phyloP scores from a whole-genome alignment of 2,797 vertebrate species.

The Spinus pinus region DNA sequence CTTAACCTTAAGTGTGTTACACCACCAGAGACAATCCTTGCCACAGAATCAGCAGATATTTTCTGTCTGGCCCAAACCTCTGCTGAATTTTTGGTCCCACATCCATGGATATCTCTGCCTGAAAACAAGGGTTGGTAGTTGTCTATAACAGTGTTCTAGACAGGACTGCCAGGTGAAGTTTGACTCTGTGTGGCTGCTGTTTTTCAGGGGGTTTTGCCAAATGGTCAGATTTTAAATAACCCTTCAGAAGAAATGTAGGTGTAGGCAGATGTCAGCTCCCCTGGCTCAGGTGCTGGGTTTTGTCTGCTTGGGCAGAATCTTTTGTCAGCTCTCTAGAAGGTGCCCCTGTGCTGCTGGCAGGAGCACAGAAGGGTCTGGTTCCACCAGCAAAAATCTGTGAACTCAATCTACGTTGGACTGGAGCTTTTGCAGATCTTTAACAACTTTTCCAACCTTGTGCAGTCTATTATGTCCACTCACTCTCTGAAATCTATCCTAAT shows the following conservation, averaged over 20 bases:
- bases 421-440: constrained; percentile 1
- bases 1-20: not conserved
- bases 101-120: not conserved
- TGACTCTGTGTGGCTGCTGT: not conserved
- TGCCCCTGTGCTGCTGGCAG: not conserved
- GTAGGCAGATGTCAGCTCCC: not conserved
- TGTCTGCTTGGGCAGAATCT: not conserved
- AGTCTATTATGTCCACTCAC: not conserved
- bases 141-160: fast-evolving
- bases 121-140: not conserved
- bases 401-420: not conserved
- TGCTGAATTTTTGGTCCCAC: not conserved
- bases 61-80: not conserved
- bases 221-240: not conserved
- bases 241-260: not conserved
- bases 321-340: not conserved
- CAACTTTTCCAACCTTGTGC: not conserved
- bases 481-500: constrained; percentile 27
- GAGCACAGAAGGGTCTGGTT: not conserved
- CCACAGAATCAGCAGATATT: fast-evolving
- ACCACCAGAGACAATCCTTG: not conserved
- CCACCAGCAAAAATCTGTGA: not conserved
- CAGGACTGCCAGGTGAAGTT: not conserved
- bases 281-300: not conserved
- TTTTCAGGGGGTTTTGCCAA: not conserved